Conservation (phyloP, 2,888 invertebrate genomes). For the Drosophila nr. fundita region DNA sequence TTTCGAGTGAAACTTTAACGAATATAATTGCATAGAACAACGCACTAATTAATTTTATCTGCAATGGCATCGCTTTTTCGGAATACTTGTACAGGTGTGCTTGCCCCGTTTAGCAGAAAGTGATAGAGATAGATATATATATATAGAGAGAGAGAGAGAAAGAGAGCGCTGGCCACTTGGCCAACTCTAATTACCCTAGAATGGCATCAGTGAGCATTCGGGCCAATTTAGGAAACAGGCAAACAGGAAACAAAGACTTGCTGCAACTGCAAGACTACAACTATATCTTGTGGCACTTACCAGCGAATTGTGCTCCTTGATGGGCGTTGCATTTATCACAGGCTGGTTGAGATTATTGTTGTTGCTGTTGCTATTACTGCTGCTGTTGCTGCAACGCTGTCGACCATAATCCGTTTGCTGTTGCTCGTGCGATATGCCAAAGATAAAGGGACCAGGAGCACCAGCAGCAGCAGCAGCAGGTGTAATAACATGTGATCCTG, state of each 20-base stretch:
- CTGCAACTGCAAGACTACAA: slow-evolving; percentile 23
- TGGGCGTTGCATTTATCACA: slow-evolving; percentile 74
- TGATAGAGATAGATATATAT: no score
- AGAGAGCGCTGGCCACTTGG: slow-evolving; percentile 2
- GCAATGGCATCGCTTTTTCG: slow-evolving; percentile 30
- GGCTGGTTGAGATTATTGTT: slow-evolving; percentile 48
- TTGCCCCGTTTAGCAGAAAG: not conserved
- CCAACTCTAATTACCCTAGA: slow-evolving; percentile 49
- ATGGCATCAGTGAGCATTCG: slow-evolving; percentile 19
- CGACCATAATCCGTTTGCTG: slow-evolving; percentile 62
- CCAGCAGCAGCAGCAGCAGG: not conserved
- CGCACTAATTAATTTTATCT: slow-evolving; percentile 59
- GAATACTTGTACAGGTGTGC: slow-evolving; percentile 20
- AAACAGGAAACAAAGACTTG: not conserved
- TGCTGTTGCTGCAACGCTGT: slow-evolving; percentile 28
- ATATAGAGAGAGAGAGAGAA: no score
- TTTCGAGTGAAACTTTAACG: slow-evolving; percentile 42
- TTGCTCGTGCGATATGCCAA: slow-evolving; percentile 86
- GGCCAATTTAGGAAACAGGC: slow-evolving; percentile 9
- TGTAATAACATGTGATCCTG: slow-evolving; percentile 13
- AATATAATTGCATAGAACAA: slow-evolving; percentile 46
- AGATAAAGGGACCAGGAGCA: slow-evolving; percentile 87
- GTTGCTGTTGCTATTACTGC: slow-evolving; percentile 24
- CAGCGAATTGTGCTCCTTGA: slow-evolving; percentile 66
- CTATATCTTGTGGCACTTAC: slow-evolving; percentile 44